These are phyloP conservation scores for Panthera uncia DNA, from an alignment of 2,113 vertebrate species.

Conservation along the genomic window DNA sequence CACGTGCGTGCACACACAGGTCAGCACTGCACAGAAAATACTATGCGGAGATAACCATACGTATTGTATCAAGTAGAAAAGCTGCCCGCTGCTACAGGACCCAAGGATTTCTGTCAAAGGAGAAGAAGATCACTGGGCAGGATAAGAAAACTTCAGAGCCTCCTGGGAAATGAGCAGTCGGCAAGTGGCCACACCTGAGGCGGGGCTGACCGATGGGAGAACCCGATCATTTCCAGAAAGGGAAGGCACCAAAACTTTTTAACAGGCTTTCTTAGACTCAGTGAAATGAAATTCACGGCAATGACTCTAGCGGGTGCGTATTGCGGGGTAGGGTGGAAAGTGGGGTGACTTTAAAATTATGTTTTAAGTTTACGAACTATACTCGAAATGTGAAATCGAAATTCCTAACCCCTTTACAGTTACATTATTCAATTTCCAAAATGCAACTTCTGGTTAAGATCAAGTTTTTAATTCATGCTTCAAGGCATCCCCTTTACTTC, in stretches of 20 bases:
- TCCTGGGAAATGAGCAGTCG: neutral
- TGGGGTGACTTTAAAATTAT: neutral
- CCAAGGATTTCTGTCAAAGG: neutral
- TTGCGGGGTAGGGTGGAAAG: neutral
- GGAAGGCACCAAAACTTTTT: neutral
- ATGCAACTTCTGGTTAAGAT: neutral
- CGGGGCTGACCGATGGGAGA: fast-evolving
- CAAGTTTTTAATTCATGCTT: neutral
- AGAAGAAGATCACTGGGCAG: neutral
- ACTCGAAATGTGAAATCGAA: neutral
- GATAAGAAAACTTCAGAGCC: neutral
- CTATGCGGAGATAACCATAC: neutral
- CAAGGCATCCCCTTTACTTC: neutral
- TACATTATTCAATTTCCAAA: neutral
- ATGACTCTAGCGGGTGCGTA: neutral
- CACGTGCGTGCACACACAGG: neutral
- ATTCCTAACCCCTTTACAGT: neutral
- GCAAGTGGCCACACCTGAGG: neutral
- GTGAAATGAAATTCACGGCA: neutral
- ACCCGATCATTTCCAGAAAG: neutral
- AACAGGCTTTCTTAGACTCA: neutral
- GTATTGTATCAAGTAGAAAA: neutral
- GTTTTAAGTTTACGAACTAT: neutral
- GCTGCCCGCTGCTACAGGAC: neutral
- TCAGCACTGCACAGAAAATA: neutral